Evolutionary conservation across 2,888 invertebrate species (phyloP), one percentile per base, ranked within the genome.

Genomic region (Venusia cambrica): DNA sequence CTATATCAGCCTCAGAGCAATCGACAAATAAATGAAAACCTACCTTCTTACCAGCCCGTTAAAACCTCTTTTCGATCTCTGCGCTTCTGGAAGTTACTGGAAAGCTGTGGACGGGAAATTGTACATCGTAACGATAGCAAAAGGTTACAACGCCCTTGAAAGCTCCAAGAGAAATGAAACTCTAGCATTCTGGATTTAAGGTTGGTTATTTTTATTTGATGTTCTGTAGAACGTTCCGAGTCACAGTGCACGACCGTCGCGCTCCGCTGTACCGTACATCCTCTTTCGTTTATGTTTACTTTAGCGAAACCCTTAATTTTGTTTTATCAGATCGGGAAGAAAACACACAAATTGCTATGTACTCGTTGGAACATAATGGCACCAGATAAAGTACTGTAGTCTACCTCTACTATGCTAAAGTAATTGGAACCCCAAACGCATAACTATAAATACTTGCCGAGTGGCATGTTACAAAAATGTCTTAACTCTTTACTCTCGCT

Each of bases 181-280:
- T 20, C 25, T 52, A 15, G 38, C 13, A 2, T 5, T 17, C n/a
- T 27, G 15, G 25, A 6, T 0, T 31, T 11, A 35, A 9, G 7
- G 28, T 20, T 13, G 12, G 27, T 38, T 38, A n/a, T n/a, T 48
- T 54, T 51, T 42, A 38, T 48, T 37, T 48, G 41, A 48, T 42
- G 52, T 32, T 40, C 45, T 56, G 64, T 57, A 50, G 60, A 67
- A 66, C 61, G 67, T 75, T 75, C 73, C 63, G 64, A 51, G 67
- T 76, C 61, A 44, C 73, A 65, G 73, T 67, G 78, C 85, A 74
- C 78, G 77, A 77, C 84, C 73, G 87, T 83, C 73, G 75, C 83
- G 87, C 83, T 85, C 76, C 80, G 79, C 65, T 78, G 84, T 83
- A 55, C 71, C 83, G 85, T 76, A 70, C 73, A 85, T 87, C 85